phyloP scores from a whole-genome alignment of 2,797 vertebrate species.

The Crocidura indochinensis region DNA sequence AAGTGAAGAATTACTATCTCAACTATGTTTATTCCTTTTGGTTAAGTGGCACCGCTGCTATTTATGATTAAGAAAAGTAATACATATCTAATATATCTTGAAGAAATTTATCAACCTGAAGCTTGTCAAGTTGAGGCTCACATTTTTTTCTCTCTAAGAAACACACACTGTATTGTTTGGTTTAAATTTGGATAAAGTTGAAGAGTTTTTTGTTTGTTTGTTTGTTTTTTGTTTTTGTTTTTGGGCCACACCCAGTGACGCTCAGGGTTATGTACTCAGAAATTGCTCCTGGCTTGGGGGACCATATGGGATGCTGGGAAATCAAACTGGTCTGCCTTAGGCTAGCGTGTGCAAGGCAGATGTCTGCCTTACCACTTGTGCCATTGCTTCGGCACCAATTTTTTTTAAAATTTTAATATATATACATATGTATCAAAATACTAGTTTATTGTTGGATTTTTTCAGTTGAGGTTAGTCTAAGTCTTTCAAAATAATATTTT shows the following conservation, averaged over 20 bases:
- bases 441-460: slow-evolving; percentile 40
- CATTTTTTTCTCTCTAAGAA: slow-evolving; percentile 21
- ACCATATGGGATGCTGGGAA: too few relatives aligned
- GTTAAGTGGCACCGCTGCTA: slow-evolving; percentile 43
- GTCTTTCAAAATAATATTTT: slow-evolving; percentile 36
- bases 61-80: not conserved
- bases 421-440: not conserved
- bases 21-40: slow-evolving; percentile 65
- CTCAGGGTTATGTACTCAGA: too few relatives aligned
- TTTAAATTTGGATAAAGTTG: slow-evolving; percentile 42
- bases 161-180: not conserved
- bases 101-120: slow-evolving; percentile 37
- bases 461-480: not conserved
- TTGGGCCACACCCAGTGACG: too few relatives aligned
- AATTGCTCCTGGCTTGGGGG: too few relatives aligned
- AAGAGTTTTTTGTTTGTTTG: not conserved
- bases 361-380: too few relatives aligned
- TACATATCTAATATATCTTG: not conserved
- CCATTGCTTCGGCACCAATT: too few relatives aligned
- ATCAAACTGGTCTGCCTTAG: too few relatives aligned
- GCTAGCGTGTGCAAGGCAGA: too few relatives aligned
- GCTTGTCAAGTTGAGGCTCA: slow-evolving; percentile 33
- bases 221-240: too few relatives aligned
- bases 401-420: too few relatives aligned
- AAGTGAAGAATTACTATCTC: not conserved